Conservation (phyloP, 2,113 vertebrate species). For the Erythrocercus mccallii region DNA sequence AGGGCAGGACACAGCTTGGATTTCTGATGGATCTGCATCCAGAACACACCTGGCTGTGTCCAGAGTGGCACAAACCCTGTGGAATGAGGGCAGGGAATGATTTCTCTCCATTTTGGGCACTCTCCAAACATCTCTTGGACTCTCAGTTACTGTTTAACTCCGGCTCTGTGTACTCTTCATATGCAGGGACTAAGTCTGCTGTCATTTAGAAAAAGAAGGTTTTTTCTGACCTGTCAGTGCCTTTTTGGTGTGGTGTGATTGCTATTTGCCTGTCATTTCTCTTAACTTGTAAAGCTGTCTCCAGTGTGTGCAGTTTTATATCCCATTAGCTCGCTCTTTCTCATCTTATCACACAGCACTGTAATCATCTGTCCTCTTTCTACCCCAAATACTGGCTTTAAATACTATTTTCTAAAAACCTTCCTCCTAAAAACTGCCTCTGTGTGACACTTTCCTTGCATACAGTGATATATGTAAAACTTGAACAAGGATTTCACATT, state of each 20-base stretch:
- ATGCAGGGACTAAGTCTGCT: background rate
- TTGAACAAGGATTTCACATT: background rate
- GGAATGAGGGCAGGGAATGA: background rate
- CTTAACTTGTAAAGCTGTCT: background rate
- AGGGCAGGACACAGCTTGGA: background rate
- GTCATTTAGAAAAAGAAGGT: background rate
- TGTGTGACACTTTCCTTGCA: background rate
- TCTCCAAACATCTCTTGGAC: background rate
- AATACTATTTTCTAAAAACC: background rate
- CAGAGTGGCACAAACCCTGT: background rate
- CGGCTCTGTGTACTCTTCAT: background rate
- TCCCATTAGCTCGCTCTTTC: background rate
- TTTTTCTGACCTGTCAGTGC: background rate
- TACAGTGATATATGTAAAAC: background rate
- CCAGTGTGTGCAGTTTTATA: background rate
- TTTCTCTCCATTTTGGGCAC: background rate
- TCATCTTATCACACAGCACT: background rate
- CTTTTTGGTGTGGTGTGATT: background rate
- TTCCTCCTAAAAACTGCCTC: background rate
- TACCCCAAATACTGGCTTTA: background rate
- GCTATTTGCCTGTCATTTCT: background rate
- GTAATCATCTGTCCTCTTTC: background rate
- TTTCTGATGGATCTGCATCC: background rate
- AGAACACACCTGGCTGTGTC: background rate
- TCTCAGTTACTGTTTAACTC: conserved; percentile 28